Evolutionary conservation across 2,888 invertebrate genomes (phyloP).

Genomic region (Chrysodeixis includens): DNA sequence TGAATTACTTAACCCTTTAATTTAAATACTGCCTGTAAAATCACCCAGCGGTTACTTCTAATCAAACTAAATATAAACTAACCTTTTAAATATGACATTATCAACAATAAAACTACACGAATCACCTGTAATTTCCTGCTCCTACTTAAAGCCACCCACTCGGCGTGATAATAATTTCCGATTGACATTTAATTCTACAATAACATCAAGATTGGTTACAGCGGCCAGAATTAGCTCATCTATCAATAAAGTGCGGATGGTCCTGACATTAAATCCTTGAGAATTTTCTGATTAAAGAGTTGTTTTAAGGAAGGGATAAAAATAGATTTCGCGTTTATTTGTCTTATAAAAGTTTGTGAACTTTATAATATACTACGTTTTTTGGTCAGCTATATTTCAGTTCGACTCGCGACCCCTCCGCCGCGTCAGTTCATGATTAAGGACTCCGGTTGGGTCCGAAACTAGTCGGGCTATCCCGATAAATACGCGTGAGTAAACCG

Average conservation of each 20-base stretch:
- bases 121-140: not conserved
- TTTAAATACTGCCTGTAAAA: too few species aligned
- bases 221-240: slow-evolving; percentile 42
- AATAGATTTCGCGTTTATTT: not conserved
- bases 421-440: too few species aligned
- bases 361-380: not conserved
- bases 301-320: slow-evolving; percentile 4
- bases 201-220: slow-evolving; percentile 17
- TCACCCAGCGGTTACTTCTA: not conserved
- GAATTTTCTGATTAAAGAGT: slow-evolving; percentile 16
- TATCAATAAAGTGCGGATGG: slow-evolving; percentile 25
- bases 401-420: too few species aligned
- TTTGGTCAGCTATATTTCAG: too few species aligned
- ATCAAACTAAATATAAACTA: not conserved
- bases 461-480: too few species aligned
- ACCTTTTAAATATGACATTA: too few species aligned
- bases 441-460: too few species aligned
- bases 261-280: slow-evolving; percentile 29
- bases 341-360: not conserved
- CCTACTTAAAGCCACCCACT: slow-evolving; percentile 14
- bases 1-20: too few species aligned
- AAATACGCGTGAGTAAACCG: too few species aligned
- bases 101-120: not conserved
- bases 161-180: slow-evolving; percentile 49
- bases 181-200: slow-evolving; percentile 34